A percentile compares a stretch with the other conserved stretches of the same genome.
These are phyloP conservation scores for Orchesella cincta DNA, from an alignment of 1,140 invertebrate species.

Conservation along the genomic window DNA sequence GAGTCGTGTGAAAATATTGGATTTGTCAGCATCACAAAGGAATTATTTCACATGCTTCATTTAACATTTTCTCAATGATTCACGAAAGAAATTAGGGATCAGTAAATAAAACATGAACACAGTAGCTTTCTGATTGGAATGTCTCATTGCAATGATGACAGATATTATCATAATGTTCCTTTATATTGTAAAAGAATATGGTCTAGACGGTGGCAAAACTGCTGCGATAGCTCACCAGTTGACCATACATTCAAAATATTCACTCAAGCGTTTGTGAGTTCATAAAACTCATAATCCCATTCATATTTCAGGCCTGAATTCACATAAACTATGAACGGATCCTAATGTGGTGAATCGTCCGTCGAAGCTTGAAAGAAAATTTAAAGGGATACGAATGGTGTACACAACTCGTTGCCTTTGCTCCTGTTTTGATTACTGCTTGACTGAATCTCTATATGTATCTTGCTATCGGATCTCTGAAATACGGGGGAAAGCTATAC, in stretches of 20 bases:
- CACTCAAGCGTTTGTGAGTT: not conserved
- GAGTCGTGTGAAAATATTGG: constrained; percentile 21
- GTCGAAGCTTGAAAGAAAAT: too few species aligned
- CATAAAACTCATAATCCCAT: not conserved
- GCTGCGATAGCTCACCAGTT: not conserved
- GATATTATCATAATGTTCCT: not conserved
- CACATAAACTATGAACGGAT: not conserved
- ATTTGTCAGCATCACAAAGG: not conserved
- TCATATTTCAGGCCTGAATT: constrained; percentile 5
- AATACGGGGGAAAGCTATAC: too few species aligned
- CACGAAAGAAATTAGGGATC: not conserved
- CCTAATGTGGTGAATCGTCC: constrained; percentile 3
- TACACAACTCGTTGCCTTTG: too few species aligned
- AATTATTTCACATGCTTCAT: not conserved
- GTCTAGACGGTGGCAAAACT: too few species aligned
- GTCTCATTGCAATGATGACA: not conserved
- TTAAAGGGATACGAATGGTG: too few species aligned
- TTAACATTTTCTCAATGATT: not conserved
- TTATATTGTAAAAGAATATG: not conserved
- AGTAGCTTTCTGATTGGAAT: too few species aligned
- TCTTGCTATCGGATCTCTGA: too few species aligned
- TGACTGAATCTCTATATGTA: too few species aligned
- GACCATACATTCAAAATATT: not conserved
- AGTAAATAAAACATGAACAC: too few species aligned
- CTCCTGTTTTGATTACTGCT: too few species aligned